Percentiles rank a stretch among this genome's conserved stretches.
These are phyloP conservation scores for Heliconius himera DNA, from an alignment of 1,140 invertebrate genomes.

Conservation along the genomic window DNA sequence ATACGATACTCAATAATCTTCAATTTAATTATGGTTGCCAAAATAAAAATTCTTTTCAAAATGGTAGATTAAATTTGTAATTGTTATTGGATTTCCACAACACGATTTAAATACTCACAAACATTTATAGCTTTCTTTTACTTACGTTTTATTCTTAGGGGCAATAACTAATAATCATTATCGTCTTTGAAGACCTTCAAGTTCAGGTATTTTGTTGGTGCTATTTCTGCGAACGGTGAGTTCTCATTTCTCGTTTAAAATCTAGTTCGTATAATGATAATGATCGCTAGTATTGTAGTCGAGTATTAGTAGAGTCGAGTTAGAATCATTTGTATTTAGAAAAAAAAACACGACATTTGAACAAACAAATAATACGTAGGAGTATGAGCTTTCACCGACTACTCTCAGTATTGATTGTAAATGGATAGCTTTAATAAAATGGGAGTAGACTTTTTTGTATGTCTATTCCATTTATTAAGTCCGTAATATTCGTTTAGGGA, in stretches of 20 bases:
- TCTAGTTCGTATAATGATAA: too few species aligned
- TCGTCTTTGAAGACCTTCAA: neutral
- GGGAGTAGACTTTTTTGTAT: neutral
- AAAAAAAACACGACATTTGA: neutral
- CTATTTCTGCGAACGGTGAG: neutral
- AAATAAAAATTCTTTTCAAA: conserved; percentile 32
- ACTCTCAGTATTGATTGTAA: neutral
- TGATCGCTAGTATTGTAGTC: too few species aligned
- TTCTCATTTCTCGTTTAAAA: too few species aligned
- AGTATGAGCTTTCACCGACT: neutral
- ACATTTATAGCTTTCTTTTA: conserved; percentile 38
- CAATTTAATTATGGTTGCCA: conserved; percentile 33
- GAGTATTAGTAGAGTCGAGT: too few species aligned
- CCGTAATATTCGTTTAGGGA: neutral
- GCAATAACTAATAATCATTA: neutral
- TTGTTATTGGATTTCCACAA: conserved; percentile 43
- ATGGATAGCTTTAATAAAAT: neutral
- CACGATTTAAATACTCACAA: conserved; percentile 44
- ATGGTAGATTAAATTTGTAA: conserved; percentile 40
- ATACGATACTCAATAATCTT: conserved; percentile 32
- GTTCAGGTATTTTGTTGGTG: neutral
- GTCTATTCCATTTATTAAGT: conserved; percentile 7
- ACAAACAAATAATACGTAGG: neutral
- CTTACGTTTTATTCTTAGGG: conserved; percentile 26
- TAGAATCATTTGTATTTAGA: neutral